Evolutionary conservation across 2,888 invertebrate species (phyloP), one percentile per base, ranked within the genome.

Genomic region (Meloe dianella): DNA sequence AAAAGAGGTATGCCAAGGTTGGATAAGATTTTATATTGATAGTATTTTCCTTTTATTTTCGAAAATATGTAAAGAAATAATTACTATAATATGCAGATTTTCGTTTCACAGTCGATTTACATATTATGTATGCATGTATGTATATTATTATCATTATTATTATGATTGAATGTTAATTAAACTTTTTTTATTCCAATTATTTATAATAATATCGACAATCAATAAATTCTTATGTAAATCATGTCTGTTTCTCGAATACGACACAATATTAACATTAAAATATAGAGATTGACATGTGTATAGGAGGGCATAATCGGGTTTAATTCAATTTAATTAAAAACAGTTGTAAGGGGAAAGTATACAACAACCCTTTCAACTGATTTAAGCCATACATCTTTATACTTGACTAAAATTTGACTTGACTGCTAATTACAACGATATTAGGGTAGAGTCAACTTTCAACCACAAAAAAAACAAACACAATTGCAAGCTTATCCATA

Each of bases 151-250:
- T n/a, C 5, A 17, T 41, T 41, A 41, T 17, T 17, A 41, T 41
- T 35, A 35, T 14, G 38, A 41, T 41, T n/a, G 5, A 41, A 41
- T n/a, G 5, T n/a, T 41, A 41, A 41, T 41, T 41, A 41, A 41
- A 41, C 10, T 20, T 2, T 22, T 47, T 20, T 20, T 47, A 22
- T 9, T 3, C 17, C 17, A 3, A 47, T 22, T 47, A 47, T 9
- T 47, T 22, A 20, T 20, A 47, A 47, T 47, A 47, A 10, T 47
- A n/a, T 1, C 5, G 10, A 47, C 8, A 35, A 35, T 35, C 32
- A 58, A 54, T 62, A 59, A 29, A 66, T 66, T 66, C 61, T 66
- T 66, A 66, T 66, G 66, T 62, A 66, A 66, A 66, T 66, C 29
- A 29, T 58, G 32, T 58, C 59, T 32, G 30, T 60, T 41, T 22